Evolutionary conservation across 2,113 vertebrate genomes (phyloP), one percentile per base, ranked within the genome.

Genomic region (Empidonax traillii): DNA sequence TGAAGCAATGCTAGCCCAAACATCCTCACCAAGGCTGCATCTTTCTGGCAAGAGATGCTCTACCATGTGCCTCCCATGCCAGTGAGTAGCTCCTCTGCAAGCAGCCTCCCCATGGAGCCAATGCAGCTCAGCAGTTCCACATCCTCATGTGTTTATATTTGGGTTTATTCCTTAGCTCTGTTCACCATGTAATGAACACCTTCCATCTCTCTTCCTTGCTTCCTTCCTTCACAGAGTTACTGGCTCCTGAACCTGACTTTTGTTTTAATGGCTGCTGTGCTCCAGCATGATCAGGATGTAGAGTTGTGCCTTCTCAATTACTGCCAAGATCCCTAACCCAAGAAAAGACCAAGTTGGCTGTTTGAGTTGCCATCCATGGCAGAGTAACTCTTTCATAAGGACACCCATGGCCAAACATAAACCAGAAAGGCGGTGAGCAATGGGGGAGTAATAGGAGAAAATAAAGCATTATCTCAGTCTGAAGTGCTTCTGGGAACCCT

Each of bases 381-480:
- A 73, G 53, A 68, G 55, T 46, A 68, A 88, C 63, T 73, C 76
- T 72, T 90, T 66, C 39, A 71, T 61, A 74, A 93, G 41, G 71
- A 85, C 19, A 78, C 9, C 22, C 35, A 55, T 56, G 21, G 44
- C 71, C 73, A 89, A 85, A 61, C 52, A 66, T 53, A 92, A 95
- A 78, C 52, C 47, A 95, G 71, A 94, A 93, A 35, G 5, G 10
- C 20, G 10, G 12, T 65, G 33, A 93, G 41, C 1, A 8, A 37
- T 53, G 25, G 51, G 80, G 37, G 20, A n/a, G 47, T 83, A 77
- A 74, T 17, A 83, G 41, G 41, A 93, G 41, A 93, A 52, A 94
- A 89, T 87, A 94, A 96, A 91, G 49, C 51, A 90, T 81, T 91
- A 91, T 12, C 55, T 87, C 85, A 85, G 52, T 41, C 76, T 69